These are phyloP conservation scores for Drosophila birchii DNA, from an alignment of 2,888 invertebrate species.

Conservation along the genomic window DNA sequence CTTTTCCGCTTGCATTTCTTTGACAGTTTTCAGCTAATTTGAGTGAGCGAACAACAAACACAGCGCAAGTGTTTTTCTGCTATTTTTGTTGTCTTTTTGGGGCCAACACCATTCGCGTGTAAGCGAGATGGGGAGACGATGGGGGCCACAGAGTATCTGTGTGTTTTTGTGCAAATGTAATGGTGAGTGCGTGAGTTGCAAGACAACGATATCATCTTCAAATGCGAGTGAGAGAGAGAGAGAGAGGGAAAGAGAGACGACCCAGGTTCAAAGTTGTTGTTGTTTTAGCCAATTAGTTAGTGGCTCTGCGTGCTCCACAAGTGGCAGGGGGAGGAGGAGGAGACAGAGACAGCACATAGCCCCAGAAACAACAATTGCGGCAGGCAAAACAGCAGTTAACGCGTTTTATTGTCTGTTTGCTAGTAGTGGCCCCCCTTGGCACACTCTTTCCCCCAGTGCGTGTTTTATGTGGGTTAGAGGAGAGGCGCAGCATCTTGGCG, in stretches of 20 bases:
- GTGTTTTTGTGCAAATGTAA: conserved; percentile 54
- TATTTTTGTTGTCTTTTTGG: conserved; percentile 14
- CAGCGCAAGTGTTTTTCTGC: conserved; percentile 31
- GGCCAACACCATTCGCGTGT: conserved; percentile 17
- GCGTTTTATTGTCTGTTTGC: conserved; percentile 75
- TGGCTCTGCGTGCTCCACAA: conserved; percentile 66
- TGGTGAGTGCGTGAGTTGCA: conserved; percentile 73
- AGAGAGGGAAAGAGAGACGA: conserved; percentile 23
- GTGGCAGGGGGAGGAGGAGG: conserved; percentile 35
- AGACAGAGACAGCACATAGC: conserved; percentile 19
- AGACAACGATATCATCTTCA: conserved; percentile 72
- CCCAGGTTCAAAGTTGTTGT: conserved; percentile 23
- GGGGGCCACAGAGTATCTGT: conserved; percentile 20
- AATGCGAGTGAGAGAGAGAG: conserved; percentile 24
- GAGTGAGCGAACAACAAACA: conserved; percentile 56
- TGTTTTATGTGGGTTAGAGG: conserved; percentile 25
- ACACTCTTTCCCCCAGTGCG: conserved; percentile 32
- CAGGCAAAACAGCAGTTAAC: conserved; percentile 71
- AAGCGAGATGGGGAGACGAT: conserved; percentile 18
- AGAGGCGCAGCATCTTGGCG: conserved; percentile 60
- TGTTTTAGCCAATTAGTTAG: conserved; percentile 74
- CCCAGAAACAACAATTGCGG: conserved; percentile 61
- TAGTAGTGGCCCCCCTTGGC: conserved; percentile 45
- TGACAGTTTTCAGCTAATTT: conserved; percentile 77
- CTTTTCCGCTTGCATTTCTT: conserved; percentile 56